Evolutionary conservation across 2,113 vertebrate species (phyloP).

Genomic region (Nesogale talazaci): DNA sequence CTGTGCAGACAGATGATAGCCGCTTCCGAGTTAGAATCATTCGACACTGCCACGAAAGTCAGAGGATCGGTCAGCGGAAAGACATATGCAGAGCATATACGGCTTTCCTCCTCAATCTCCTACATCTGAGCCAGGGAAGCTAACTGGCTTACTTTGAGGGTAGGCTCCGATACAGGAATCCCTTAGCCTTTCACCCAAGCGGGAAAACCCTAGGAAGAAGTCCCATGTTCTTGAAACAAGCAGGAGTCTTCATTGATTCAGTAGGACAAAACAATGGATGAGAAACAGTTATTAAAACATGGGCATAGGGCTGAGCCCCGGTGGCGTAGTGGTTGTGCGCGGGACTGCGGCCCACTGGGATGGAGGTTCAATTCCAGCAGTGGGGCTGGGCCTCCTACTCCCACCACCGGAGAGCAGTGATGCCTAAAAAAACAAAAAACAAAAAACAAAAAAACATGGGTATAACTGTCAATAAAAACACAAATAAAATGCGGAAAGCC

Average conservation of each 20-base stretch:
- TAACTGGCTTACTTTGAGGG: neutral
- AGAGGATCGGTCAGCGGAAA: neutral
- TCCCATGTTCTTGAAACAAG: neutral
- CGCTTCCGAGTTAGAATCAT: conserved; percentile 19
- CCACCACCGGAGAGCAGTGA: too few relatives aligned
- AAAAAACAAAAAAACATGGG: too few relatives aligned
- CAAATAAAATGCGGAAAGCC: neutral
- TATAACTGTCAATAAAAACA: conserved; percentile 44
- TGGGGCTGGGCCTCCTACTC: too few relatives aligned
- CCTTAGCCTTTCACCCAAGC: neutral
- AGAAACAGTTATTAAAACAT: conserved; percentile 12
- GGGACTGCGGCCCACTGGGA: too few relatives aligned
- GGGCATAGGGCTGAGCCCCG: too few relatives aligned
- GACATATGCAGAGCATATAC: neutral
- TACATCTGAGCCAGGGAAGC: neutral
- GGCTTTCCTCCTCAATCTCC: neutral
- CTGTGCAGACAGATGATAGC: neutral
- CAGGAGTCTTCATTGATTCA: neutral
- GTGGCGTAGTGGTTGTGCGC: too few relatives aligned
- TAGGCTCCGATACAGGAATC: neutral
- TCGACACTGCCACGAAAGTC: neutral
- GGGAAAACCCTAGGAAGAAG: neutral
- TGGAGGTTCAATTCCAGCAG: too few relatives aligned
- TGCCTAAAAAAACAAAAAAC: too few relatives aligned
- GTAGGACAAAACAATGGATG: neutral